Evolutionary conservation across 2,797 vertebrate genomes (phyloP).

Genomic region (Gallinago solitaria): DNA sequence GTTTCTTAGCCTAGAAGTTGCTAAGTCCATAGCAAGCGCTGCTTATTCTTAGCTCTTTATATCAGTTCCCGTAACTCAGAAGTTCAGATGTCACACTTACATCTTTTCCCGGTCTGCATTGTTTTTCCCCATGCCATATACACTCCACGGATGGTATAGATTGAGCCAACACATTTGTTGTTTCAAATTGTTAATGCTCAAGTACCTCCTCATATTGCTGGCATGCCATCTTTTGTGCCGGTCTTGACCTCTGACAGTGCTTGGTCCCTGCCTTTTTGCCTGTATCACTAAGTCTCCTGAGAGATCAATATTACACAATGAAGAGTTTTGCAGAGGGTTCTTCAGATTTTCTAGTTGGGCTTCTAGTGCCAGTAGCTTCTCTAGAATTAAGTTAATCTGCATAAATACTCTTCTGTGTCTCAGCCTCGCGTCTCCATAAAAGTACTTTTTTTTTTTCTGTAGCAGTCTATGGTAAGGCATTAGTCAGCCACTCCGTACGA

Average conservation of each 20-base stretch:
- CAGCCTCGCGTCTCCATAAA: not conserved
- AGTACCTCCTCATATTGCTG: not conserved
- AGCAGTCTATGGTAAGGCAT: not conserved
- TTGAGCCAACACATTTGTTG: not conserved
- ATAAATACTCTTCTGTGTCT: not conserved
- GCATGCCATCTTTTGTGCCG: not conserved
- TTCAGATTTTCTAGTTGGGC: not conserved
- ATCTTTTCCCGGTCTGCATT: not conserved
- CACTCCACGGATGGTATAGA: not conserved
- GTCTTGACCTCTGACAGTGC: not conserved
- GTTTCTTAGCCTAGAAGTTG: not conserved
- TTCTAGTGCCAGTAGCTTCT: not conserved
- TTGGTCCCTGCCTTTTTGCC: not conserved
- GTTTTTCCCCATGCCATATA: not conserved
- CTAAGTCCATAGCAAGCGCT: rapidly evolving
- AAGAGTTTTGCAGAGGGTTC: not conserved
- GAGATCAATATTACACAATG: not conserved
- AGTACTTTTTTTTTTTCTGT: not conserved
- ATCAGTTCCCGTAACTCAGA: not conserved
- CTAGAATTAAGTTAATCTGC: conserved; percentile 1
- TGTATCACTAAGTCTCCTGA: not conserved
- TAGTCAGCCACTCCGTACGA: not conserved
- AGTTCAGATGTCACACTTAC: not conserved
- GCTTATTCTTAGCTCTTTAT: rapidly evolving
- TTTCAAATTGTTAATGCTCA: not conserved